Percentiles rank a stretch among this genome's conserved stretches.
Conservation (phyloP, 1,140 invertebrate species). For the Drosophila sulfurigaster region DNA sequence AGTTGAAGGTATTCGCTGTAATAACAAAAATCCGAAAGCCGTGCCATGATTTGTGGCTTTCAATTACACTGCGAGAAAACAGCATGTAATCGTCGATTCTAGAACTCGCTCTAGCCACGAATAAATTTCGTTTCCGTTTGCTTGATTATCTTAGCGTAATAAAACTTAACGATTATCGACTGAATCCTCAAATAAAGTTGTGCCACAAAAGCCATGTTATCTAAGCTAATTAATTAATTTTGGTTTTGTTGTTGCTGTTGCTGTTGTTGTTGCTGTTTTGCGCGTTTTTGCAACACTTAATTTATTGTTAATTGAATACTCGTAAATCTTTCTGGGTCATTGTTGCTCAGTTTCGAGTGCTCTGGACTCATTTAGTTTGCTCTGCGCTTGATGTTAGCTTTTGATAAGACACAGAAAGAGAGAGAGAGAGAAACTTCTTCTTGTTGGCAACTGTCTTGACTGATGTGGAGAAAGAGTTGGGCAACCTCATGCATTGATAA, state of each 20-base stretch:
- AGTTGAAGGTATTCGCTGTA: constrained; percentile 59
- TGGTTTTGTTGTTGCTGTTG: constrained; percentile 5
- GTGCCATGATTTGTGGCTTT: constrained; percentile 49
- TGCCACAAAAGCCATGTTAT: constrained; percentile 20
- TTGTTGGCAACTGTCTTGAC: constrained; percentile 21
- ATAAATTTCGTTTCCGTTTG: neutral
- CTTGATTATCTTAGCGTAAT: too few species aligned
- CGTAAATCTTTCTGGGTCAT: constrained; percentile 56
- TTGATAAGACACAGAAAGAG: neutral
- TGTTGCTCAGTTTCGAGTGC: constrained; percentile 41
- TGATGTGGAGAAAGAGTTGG: constrained; percentile 14
- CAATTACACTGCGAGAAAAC: constrained; percentile 33
- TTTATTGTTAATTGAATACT: constrained; percentile 45
- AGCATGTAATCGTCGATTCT: neutral
- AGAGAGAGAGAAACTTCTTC: too few species aligned
- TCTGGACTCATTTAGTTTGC: constrained; percentile 32
- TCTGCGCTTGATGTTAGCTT: constrained; percentile 17
- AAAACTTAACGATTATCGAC: neutral
- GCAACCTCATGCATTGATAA: constrained; percentile 37
- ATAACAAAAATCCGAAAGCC: constrained; percentile 57
- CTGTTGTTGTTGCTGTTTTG: neutral
- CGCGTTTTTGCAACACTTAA: constrained; percentile 42
- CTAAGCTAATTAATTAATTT: constrained; percentile 43
- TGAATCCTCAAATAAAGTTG: constrained; percentile 5
- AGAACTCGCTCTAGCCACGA: neutral